Conservation (phyloP, 1,140 invertebrate genomes). For the Aethina tumida region DNA sequence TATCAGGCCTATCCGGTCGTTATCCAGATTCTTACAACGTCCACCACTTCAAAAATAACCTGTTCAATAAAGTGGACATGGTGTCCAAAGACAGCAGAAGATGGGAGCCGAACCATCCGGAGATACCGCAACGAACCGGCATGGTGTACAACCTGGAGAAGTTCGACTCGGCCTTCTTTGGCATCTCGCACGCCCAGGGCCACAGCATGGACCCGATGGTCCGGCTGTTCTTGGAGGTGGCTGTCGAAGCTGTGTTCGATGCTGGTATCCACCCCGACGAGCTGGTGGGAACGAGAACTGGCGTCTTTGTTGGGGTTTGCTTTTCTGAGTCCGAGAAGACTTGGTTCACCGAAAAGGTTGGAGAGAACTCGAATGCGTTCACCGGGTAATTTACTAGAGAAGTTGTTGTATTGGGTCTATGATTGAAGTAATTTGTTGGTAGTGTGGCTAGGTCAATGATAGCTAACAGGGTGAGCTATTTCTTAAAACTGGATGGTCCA, state of each 20-base stretch:
- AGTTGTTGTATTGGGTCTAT: too few relatives aligned
- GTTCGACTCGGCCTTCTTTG: slow-evolving; percentile 76
- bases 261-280: slow-evolving; percentile 58
- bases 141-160: slow-evolving; percentile 68
- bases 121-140: slow-evolving; percentile 62
- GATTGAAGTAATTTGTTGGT: slow-evolving; percentile 8
- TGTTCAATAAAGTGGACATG: slow-evolving; percentile 44
- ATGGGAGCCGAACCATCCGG: slow-evolving; percentile 56
- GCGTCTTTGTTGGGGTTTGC: slow-evolving; percentile 61
- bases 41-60: slow-evolving; percentile 6
- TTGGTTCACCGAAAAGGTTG: slow-evolving; percentile 54
- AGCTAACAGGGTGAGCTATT: slow-evolving; percentile 78
- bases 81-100: slow-evolving; percentile 66
- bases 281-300: slow-evolving; percentile 60
- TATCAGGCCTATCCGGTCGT: slow-evolving; percentile 5
- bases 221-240: slow-evolving; percentile 69
- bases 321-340: slow-evolving; percentile 63
- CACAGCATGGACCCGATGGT: slow-evolving; percentile 92
- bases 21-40: slow-evolving; percentile 7
- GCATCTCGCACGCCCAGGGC: too few relatives aligned
- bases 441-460: slow-evolving; percentile 83
- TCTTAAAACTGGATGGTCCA: slow-evolving; percentile 58
- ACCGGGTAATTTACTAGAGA: slow-evolving; percentile 49
- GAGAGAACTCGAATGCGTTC: slow-evolving; percentile 48
- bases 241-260: slow-evolving; percentile 81